These are phyloP conservation scores for Emydoidea blandingii DNA, from an alignment of 2,797 vertebrate species.

Conservation along the genomic window DNA sequence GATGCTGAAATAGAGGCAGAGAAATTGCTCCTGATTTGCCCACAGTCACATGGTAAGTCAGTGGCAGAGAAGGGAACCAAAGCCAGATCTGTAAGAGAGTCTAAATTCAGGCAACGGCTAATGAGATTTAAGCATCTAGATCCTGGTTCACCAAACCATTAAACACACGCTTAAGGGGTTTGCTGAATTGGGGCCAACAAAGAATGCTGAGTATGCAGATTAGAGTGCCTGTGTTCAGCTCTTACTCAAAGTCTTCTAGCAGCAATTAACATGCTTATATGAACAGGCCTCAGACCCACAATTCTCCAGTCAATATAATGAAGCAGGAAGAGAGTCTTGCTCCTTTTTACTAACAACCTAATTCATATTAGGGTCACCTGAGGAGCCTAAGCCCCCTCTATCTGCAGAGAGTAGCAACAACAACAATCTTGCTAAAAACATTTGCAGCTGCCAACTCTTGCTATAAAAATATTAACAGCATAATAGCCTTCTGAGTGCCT, in stretches of 20 bases:
- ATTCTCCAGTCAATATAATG: slow-evolving; percentile 39
- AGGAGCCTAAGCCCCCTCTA: slow-evolving; percentile 68
- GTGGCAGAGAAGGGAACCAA: background rate
- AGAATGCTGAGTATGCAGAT: background rate
- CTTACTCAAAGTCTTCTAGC: background rate
- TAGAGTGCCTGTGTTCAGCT: background rate
- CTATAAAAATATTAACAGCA: slow-evolving; percentile 67
- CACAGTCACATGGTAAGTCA: background rate
- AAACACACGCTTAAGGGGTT: background rate
- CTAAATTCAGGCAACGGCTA: background rate
- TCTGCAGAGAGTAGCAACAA: slow-evolving; percentile 47
- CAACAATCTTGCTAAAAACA: slow-evolving; percentile 67
- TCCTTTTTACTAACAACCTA: slow-evolving; percentile 54
- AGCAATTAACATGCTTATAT: background rate
- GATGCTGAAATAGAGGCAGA: background rate
- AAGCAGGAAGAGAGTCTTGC: slow-evolving; percentile 55
- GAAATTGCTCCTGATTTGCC: background rate
- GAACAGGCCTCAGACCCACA: background rate
- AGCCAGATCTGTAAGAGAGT: background rate
- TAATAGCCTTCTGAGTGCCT: slow-evolving; percentile 32
- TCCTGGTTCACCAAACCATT: background rate
- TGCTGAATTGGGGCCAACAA: slow-evolving; percentile 19
- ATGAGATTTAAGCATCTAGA: background rate
- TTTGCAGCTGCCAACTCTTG: slow-evolving; percentile 69
- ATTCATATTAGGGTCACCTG: slow-evolving; percentile 65